These are phyloP conservation scores for Ceryle rudis DNA, from an alignment of 2,797 vertebrate species.

Conservation along the genomic window DNA sequence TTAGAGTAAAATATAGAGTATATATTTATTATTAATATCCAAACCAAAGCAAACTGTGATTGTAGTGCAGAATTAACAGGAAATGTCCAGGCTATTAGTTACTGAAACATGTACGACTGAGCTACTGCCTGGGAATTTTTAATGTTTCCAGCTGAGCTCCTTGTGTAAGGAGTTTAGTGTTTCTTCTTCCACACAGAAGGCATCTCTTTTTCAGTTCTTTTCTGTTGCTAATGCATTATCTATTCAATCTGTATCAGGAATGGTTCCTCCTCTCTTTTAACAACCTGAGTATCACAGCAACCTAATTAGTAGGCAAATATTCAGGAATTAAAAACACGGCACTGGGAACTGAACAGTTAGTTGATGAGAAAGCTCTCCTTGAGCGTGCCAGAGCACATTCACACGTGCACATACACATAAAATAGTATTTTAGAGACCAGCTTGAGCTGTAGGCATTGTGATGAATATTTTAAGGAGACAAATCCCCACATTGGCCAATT, in stretches of 20 bases:
- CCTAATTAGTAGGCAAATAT: conserved; percentile 8
- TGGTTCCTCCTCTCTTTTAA: not conserved
- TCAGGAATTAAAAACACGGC: not conserved
- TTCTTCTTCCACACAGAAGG: not conserved
- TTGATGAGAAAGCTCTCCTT: not conserved
- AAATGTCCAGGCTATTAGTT: conserved; percentile 62
- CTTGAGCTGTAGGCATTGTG: not conserved
- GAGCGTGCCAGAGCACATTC: not conserved
- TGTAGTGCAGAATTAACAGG: conserved; percentile 55
- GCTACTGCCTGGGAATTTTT: conserved; percentile 51
- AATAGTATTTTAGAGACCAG: not conserved
- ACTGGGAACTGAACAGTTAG: not conserved
- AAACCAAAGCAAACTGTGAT: conserved; percentile 63
- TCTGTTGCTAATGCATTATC: not conserved
- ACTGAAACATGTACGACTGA: conserved; percentile 30
- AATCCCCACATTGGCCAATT: not conserved
- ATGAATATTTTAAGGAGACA: not conserved
- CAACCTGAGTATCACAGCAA: conserved; percentile 5
- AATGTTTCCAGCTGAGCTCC: conserved; percentile 13
- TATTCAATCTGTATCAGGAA: not conserved
- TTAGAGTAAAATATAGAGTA: conserved; percentile 42
- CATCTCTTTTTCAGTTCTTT: not conserved
- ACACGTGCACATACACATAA: not conserved
- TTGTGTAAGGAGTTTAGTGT: not conserved
- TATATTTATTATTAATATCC: conserved; percentile 61